phyloP scores from a whole-genome alignment of 2,797 vertebrate genomes.

The Thalassophryne amazonica region DNA sequence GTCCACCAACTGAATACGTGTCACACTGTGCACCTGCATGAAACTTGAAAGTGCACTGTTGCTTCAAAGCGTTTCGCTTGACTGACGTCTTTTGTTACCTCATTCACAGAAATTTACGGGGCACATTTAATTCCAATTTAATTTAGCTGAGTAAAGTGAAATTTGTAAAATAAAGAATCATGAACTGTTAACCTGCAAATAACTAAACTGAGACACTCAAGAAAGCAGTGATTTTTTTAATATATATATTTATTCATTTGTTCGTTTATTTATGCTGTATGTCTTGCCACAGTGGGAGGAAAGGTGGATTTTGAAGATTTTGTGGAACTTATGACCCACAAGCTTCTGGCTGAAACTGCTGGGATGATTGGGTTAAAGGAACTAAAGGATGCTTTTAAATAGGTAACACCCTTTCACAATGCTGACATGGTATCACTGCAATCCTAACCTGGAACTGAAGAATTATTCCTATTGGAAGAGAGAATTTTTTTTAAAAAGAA shows the following conservation, averaged over 20 bases:
- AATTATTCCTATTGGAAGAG: too few species aligned
- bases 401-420: too few species aligned
- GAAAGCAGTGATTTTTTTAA: neutral
- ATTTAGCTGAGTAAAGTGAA: neutral
- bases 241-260: neutral
- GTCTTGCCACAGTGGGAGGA: constrained; percentile 66
- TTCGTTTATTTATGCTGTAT: neutral
- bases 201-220: neutral
- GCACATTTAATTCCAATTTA: too few species aligned
- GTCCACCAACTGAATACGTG: neutral
- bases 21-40: neutral
- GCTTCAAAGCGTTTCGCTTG: neutral
- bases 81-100: neutral
- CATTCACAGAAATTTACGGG: too few species aligned
- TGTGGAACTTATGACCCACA: constrained; percentile 78
- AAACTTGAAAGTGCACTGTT: neutral
- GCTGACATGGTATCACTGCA: too few species aligned
- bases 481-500: too few species aligned
- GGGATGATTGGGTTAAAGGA: constrained; percentile 82
- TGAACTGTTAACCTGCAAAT: neutral
- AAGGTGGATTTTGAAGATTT: constrained; percentile 80
- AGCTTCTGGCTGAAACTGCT: constrained; percentile 78
- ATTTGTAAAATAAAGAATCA: neutral
- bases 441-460: too few species aligned
- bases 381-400: constrained; percentile 78